Evolutionary conservation across 2,888 invertebrate species (phyloP).

Genomic region (Macrostomum cliftonense): DNA sequence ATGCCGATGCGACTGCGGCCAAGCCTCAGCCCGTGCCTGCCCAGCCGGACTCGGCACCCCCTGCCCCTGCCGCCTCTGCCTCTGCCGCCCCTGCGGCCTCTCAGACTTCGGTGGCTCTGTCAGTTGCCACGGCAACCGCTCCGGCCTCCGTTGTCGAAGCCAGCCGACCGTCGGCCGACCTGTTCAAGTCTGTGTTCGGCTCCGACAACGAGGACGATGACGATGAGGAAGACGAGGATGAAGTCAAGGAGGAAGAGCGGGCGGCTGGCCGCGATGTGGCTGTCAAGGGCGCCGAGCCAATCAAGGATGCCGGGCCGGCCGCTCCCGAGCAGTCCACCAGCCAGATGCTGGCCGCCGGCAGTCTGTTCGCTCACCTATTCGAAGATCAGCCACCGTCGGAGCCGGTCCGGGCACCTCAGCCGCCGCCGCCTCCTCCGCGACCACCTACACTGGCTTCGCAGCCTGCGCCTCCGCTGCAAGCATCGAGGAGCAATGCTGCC

Average conservation of each 20-base stretch:
- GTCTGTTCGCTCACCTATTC: neutral
- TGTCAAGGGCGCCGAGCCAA: slow-evolving; percentile 11
- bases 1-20: slow-evolving; percentile 12
- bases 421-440: too few relatives aligned
- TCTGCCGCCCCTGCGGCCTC: neutral
- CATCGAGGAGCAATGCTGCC: neutral
- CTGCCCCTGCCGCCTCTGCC: neutral
- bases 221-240: slow-evolving; percentile 28
- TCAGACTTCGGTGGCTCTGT: neutral
- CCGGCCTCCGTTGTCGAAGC: slow-evolving; percentile 5
- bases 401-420: neutral
- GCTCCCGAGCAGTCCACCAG: neutral
- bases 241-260: neutral
- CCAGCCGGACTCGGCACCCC: too few relatives aligned
- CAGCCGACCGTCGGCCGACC: slow-evolving; percentile 47
- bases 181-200: slow-evolving; percentile 72
- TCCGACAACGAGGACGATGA: slow-evolving; percentile 51
- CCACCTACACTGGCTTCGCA: too few relatives aligned
- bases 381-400: slow-evolving; percentile 4
- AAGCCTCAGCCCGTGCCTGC: too few relatives aligned
- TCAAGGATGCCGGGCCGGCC: slow-evolving; percentile 10
- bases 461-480: too few relatives aligned
- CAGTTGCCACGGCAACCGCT: neutral
- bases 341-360: neutral
- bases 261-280: neutral